Percentiles rank a stretch among this genome's conserved stretches.
Evolutionary conservation across 2,888 invertebrate species (phyloP).

Genomic region (Nemotelus pantherinus): DNA sequence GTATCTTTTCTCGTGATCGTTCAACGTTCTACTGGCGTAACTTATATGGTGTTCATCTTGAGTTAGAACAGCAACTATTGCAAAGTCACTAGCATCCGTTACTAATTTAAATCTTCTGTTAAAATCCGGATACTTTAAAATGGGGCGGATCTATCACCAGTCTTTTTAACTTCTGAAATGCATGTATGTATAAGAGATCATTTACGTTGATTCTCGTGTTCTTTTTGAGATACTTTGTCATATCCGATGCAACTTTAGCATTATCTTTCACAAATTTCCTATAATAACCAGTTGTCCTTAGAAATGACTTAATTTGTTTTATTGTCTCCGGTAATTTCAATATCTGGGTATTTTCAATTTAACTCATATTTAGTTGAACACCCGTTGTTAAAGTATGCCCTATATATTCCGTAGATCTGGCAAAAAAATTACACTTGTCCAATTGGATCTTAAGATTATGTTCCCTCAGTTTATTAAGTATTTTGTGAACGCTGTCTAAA

Average conservation of each 20-base stretch:
- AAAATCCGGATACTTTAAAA: too few species aligned
- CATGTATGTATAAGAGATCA: constrained; percentile 23
- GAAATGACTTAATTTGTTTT: neutral
- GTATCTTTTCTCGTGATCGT: constrained; percentile 50
- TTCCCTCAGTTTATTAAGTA: constrained; percentile 51
- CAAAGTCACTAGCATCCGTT: constrained; percentile 35
- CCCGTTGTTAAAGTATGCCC: neutral
- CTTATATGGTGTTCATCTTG: constrained; percentile 54
- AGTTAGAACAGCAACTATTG: constrained; percentile 51
- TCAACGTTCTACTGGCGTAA: constrained; percentile 54
- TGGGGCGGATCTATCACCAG: constrained; percentile 1
- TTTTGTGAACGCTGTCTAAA: constrained; percentile 16
- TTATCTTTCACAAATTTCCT: neutral
- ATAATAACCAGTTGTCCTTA: neutral
- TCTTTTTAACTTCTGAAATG: constrained; percentile 11
- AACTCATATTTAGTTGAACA: neutral
- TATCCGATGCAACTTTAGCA: neutral
- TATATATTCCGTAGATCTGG: neutral
- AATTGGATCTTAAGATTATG: neutral
- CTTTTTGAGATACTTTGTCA: constrained; percentile 21
- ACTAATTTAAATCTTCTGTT: constrained; percentile 1
- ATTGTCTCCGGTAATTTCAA: neutral
- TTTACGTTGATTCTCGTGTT: constrained; percentile 15
- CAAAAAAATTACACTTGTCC: constrained; percentile 12
- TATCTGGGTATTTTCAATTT: neutral